A percentile compares a stretch with the other conserved stretches of the same genome.
phyloP scores from a whole-genome alignment of 53 echinoderm and acorn worm genomes.

The Crossaster papposus region DNA sequence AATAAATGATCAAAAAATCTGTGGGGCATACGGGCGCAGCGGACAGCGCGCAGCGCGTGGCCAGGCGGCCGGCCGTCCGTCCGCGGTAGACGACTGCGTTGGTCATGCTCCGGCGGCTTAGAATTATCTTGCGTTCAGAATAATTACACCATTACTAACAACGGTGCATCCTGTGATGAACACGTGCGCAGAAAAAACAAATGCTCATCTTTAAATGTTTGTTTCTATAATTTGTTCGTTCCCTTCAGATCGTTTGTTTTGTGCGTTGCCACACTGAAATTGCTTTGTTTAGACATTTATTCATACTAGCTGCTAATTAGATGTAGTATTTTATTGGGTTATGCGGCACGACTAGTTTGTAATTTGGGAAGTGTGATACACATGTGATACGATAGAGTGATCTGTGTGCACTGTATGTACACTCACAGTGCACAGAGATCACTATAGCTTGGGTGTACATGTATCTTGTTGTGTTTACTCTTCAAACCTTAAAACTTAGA shows the following conservation, averaged over 20 bases:
- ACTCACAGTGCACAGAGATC: too few relatives aligned
- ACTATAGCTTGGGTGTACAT: too few relatives aligned
- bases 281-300: too few relatives aligned
- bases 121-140: neutral
- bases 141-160: slow-evolving; percentile 25
- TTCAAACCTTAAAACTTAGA: neutral
- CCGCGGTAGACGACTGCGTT: neutral
- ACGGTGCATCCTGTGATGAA: neutral
- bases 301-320: too few relatives aligned
- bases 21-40: neutral
- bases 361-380: too few relatives aligned
- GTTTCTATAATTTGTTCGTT: neutral
- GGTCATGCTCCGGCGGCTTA: neutral
- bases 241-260: too few relatives aligned
- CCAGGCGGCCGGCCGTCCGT: neutral
- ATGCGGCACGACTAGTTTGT: too few relatives aligned
- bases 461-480: neutral
- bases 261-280: too few relatives aligned
- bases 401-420: too few relatives aligned
- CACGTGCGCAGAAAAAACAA: slow-evolving; percentile 4
- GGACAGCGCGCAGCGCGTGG: slow-evolving; percentile 12
- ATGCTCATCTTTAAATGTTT: neutral
- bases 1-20: slow-evolving; percentile 53
- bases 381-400: too few relatives aligned
- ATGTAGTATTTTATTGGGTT: too few relatives aligned